Conservation (phyloP, 2,113 vertebrate species). For the Paralichthys olivaceus region DNA sequence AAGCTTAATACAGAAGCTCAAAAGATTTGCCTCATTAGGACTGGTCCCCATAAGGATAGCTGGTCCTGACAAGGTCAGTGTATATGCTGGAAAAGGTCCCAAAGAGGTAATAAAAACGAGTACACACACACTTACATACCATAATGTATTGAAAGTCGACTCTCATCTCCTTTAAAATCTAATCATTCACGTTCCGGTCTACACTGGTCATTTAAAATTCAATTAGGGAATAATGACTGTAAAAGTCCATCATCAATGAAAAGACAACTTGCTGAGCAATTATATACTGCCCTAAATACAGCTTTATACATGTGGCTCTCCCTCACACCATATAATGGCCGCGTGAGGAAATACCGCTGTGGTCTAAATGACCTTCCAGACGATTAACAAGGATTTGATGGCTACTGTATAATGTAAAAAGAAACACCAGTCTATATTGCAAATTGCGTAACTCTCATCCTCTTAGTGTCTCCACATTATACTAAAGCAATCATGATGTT, state of each 20-base stretch:
- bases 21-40: no score
- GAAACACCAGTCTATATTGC: conserved; percentile 12
- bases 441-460: conserved; percentile 3
- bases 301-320: conserved; percentile 42
- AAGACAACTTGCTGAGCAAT: conserved; percentile 67
- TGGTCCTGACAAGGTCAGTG: neutral
- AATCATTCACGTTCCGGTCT: conserved; percentile 55
- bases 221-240: conserved; percentile 70
- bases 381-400: conserved; percentile 47
- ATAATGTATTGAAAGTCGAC: conserved; percentile 26
- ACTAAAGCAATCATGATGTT: conserved; percentile 29
- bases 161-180: conserved; percentile 46
- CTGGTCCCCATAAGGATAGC: neutral
- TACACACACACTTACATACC: neutral
- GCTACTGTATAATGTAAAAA: conserved; percentile 17
- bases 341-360: conserved; percentile 27
- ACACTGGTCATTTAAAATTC: conserved; percentile 69
- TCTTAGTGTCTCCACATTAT: conserved; percentile 17
- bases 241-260: conserved; percentile 68
- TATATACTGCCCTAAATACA: conserved; percentile 63
- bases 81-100: neutral
- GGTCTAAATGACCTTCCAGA: conserved; percentile 31
- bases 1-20: neutral
- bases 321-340: conserved; percentile 38
- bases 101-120: neutral